Conservation (phyloP, 1,140 invertebrate genomes). For the Scylla paramamosain region DNA sequence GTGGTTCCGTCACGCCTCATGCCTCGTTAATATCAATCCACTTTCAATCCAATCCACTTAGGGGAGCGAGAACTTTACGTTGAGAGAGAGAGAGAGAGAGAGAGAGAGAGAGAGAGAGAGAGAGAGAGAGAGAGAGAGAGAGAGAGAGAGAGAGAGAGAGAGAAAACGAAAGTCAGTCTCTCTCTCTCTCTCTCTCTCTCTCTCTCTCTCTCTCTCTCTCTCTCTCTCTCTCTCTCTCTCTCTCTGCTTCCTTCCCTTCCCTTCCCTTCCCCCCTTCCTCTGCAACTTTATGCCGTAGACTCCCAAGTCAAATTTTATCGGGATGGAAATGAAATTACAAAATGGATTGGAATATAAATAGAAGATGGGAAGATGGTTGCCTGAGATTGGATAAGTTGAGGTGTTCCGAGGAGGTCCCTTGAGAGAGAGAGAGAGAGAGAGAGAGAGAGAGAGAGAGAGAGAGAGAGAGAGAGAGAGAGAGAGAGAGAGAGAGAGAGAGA, state of each 20-base stretch:
- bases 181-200: conserved; percentile 39
- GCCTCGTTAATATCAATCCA: conserved; percentile 43
- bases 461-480: conserved; percentile 29
- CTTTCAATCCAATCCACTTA: conserved; percentile 60
- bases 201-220: conserved; percentile 17
- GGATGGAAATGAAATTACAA: conserved; percentile 68
- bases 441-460: conserved; percentile 37
- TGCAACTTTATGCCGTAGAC: conserved; percentile 34
- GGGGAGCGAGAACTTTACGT: conserved; percentile 41
- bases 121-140: no score
- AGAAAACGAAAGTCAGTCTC: not conserved
- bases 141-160: not conserved
- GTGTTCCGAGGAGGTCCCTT: not conserved
- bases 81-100: conserved; percentile 4
- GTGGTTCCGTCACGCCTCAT: not conserved
- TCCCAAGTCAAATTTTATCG: conserved; percentile 63
- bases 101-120: no score
- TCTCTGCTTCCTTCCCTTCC: not conserved
- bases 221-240: conserved; percentile 33
- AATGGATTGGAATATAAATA: conserved; percentile 70
- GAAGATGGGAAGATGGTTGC: conserved; percentile 50
- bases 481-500: not conserved
- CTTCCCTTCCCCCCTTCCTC: conserved; percentile 6
- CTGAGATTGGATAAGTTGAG: conserved; percentile 49
- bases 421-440: conserved; percentile 44